Base-by-base conservation (phyloP, 2,797 vertebrate genomes). In the Nothura maculosa region DNA sequence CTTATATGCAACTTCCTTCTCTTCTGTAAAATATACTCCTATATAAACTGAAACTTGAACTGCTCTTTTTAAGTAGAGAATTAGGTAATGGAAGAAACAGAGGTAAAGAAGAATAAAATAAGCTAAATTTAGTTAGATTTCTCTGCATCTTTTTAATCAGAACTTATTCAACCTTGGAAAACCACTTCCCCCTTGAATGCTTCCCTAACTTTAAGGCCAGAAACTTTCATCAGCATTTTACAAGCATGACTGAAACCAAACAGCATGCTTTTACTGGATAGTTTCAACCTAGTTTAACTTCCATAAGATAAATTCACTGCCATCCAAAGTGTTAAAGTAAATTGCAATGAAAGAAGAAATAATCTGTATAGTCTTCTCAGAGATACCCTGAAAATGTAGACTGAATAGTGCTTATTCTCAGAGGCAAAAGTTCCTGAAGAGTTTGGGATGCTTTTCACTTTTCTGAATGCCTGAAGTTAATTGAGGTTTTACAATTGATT, bases 171-270 rank as follows among this genome's bases (percentile, higher is more conserved):
- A 83, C 81, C 57, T 92, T 90, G 40, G 34, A 66, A 93, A 93
- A 91, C 78, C 85, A 92, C 78, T 91, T 96, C 89, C 79, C 47
- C 92, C 87, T 77, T 78, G 70, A 93, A 85, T 81, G 10, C 12
- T 80, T 90, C 81, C 54, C 28, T 72, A 90, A 77, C 45, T 66
- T 73, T 72, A 83, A 54, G 66, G 57, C 63, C 88, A 96, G 81
- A 94, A 90, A 86, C 73, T 81, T 95, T 91, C 83, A 93, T 81
- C 75, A 89, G 57, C 64, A 40, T 91, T 96, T 93, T 94, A 77
- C 7, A 90, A 81, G 81, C 76, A 84, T 76, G 69, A 75, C 93
- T 94, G 85, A 94, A 93, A 60, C 17, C 74, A 38, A 94, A 22
- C 72, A 93, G 67, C 13, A 36, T 72, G 48, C 47, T 93, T 93